Percentiles rank a stretch among this genome's conserved stretches.
Evolutionary conservation across 2,888 invertebrate species (phyloP).

Genomic region (Thereva nobilitata): DNA sequence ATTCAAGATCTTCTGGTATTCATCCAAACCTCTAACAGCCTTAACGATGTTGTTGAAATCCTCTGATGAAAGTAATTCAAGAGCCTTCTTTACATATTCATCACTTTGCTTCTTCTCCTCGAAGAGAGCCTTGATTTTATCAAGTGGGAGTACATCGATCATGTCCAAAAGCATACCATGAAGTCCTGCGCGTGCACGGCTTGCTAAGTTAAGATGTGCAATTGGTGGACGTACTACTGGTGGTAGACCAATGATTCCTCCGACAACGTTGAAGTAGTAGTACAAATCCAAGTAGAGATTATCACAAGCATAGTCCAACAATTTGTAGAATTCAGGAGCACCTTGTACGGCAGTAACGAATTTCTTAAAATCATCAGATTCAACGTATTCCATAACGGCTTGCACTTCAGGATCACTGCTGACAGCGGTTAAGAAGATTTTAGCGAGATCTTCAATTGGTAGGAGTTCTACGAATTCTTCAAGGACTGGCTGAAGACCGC

Average conservation of each 20-base stretch:
- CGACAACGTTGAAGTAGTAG: conserved; percentile 26
- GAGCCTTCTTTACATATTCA: conserved; percentile 31
- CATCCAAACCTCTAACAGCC: conserved; percentile 18
- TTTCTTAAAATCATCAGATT: conserved; percentile 35
- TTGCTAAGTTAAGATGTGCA: background rate
- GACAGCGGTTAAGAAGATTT: conserved; percentile 36
- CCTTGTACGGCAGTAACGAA: conserved; percentile 20
- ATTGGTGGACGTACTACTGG: conserved; percentile 23
- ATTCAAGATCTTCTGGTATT: conserved; percentile 12
- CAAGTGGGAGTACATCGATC: conserved; percentile 30
- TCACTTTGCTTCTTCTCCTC: conserved; percentile 32
- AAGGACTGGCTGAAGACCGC: conserved; percentile 36
- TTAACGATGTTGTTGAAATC: conserved; percentile 36
- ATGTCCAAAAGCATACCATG: conserved; percentile 36
- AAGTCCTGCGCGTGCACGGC: conserved; percentile 10
- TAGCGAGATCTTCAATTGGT: conserved; percentile 34
- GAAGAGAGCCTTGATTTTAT: conserved; percentile 26
- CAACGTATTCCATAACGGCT: conserved; percentile 36
- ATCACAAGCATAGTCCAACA: conserved; percentile 31
- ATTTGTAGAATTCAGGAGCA: conserved; percentile 24
- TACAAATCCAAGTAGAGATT: conserved; percentile 33
- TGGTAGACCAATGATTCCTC: conserved; percentile 34
- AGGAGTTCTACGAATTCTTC: conserved; percentile 31
- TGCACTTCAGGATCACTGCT: conserved; percentile 38
- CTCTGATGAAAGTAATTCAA: conserved; percentile 34